Evolutionary conservation across 2,888 invertebrate genomes (phyloP).

Genomic region (Stenolophus ochropezus): DNA sequence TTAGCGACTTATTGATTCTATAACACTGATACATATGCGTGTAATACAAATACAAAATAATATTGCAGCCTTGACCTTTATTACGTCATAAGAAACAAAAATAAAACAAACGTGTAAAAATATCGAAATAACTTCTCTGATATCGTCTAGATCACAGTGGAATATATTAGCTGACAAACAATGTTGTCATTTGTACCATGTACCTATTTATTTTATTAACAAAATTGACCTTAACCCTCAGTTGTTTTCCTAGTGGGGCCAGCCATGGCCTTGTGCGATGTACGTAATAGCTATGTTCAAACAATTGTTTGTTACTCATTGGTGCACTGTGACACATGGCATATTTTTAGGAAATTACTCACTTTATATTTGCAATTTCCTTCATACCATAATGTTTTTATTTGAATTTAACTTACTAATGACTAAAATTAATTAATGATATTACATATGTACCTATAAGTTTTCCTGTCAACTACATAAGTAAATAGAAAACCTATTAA

Average conservation of each 20-base stretch:
- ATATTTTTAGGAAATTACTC: constrained; percentile 29
- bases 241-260: constrained; percentile 11
- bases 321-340: constrained; percentile 18
- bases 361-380: neutral
- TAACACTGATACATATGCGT: neutral
- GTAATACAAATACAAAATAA: neutral
- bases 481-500: neutral
- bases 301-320: constrained; percentile 32
- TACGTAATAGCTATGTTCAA: constrained; percentile 7
- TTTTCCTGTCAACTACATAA: neutral
- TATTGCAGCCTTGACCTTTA: constrained; percentile 2
- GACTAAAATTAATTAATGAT: neutral
- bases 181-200: neutral
- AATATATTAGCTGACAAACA: neutral
- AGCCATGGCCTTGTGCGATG: constrained; percentile 4
- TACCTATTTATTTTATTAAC: constrained; percentile 27
- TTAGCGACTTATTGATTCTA: neutral
- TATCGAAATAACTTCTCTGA: neutral
- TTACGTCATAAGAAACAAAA: constrained; percentile 4
- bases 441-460: neutral
- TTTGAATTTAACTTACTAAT: neutral
- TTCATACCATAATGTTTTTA: neutral
- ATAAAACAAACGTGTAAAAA: constrained; percentile 17
- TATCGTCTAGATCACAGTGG: neutral
- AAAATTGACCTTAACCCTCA: constrained; percentile 27